These are phyloP conservation scores for Basileuterus tristriatus DNA, from an alignment of 2,797 vertebrate species.

Conservation along the genomic window DNA sequence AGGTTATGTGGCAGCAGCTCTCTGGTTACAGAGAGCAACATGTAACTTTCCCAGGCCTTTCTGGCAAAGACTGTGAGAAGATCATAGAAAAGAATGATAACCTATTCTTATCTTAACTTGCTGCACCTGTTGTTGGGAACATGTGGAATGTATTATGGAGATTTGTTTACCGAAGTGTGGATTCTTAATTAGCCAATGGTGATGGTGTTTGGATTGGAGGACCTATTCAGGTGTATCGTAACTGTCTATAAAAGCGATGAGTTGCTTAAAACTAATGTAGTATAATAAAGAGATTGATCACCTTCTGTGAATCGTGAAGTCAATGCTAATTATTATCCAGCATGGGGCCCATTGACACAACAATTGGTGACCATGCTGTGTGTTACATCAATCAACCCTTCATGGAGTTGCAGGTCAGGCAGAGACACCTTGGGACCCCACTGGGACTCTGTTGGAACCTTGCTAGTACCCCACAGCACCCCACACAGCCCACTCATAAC, in stretches of 20 bases:
- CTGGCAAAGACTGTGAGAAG: not conserved
- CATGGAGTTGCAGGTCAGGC: not conserved
- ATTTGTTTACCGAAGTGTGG: not conserved
- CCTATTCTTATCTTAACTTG: not conserved
- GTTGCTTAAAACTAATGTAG: not conserved
- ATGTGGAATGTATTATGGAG: not conserved
- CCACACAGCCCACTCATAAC: fast-evolving
- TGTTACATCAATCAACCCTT: not conserved
- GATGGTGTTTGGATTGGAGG: not conserved
- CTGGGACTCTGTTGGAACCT: not conserved
- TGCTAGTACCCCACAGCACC: fast-evolving
- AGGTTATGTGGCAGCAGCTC: not conserved
- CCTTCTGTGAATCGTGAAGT: not conserved
- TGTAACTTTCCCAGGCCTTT: not conserved
- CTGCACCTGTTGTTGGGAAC: not conserved
- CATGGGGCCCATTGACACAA: not conserved
- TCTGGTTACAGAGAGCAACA: not conserved
- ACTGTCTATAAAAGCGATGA: not conserved
- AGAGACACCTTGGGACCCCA: not conserved
- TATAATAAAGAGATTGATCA: not conserved
- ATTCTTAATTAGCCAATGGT: not conserved
- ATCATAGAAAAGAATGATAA: not conserved
- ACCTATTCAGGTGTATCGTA: not conserved
- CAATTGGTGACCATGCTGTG: not conserved
- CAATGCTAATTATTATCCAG: not conserved